Evolutionary conservation across 2,797 vertebrate genomes (phyloP).

Genomic region (Acanthopagrus latus): DNA sequence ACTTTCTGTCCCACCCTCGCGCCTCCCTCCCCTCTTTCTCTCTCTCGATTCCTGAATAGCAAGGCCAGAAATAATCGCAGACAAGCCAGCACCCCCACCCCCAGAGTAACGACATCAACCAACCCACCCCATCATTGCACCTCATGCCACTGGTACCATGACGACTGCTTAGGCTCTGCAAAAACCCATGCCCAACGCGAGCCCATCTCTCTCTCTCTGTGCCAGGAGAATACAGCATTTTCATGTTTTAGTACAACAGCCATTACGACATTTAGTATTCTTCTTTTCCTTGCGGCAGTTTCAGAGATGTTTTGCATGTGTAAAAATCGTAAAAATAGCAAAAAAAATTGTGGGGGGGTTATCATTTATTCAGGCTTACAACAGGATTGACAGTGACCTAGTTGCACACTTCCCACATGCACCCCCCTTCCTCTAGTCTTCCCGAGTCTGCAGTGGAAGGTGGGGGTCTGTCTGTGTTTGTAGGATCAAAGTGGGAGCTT

Average conservation of each 20-base stretch:
- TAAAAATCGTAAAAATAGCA: conserved; percentile 13
- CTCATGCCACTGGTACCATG: conserved; percentile 76
- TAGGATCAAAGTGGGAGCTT: conserved; percentile 60
- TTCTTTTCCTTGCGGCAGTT: not conserved
- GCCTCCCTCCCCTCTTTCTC: conserved; percentile 24
- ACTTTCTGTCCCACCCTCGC: conserved; percentile 30
- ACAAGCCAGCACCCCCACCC: conserved; percentile 48
- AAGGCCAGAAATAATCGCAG: conserved; percentile 71
- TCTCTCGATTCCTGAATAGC: conserved; percentile 68
- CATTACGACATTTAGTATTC: not conserved
- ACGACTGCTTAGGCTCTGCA: conserved; percentile 65
- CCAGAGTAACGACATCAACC: conserved; percentile 57
- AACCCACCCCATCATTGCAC: conserved; percentile 64
- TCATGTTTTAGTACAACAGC: conserved; percentile 23
- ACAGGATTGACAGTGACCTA: conserved; percentile 81
- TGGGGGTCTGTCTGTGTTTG: conserved; percentile 64
- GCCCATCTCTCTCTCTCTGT: conserved; percentile 35
- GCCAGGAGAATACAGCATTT: conserved; percentile 40
- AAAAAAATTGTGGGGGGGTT: conserved; percentile 18
- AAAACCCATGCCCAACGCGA: conserved; percentile 49
- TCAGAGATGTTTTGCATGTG: not conserved
- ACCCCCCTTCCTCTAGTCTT: conserved; percentile 60
- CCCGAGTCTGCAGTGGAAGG: conserved; percentile 59
- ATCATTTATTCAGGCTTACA: conserved; percentile 65
- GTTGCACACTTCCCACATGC: conserved; percentile 70